Base-by-base conservation (phyloP, 2,113 vertebrate genomes). In the Spea multiplicata region DNA sequence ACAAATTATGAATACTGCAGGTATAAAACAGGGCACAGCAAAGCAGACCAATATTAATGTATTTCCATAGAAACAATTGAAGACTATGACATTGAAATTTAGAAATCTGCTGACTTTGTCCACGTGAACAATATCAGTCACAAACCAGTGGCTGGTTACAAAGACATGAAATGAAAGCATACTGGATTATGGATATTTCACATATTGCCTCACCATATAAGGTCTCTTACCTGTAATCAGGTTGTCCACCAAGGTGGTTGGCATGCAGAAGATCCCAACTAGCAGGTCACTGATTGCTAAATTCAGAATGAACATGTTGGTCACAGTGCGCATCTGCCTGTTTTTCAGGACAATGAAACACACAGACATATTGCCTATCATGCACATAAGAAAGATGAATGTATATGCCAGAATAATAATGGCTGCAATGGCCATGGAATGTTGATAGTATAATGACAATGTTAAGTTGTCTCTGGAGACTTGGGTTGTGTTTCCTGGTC, bases 201-300 rank as follows among this genome's bases (percentile, higher is more conserved):
- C 6, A 53, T 53, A 53, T 53, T 53, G 52, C 12, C 12, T 53
- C 52, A 6, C 6, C 30, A 30, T 30, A 30, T 30, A 30, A 30
- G 6, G 70, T 47, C 0, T 4, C 91, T 91, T 78, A 94, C 94
- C 94, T 1, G 94, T 94, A 82, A 94, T 92, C 49, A 95, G 90
- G 84, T 93, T 94, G 88, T 94, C 93, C 84, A 93, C 88, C 4
- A 95, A 85, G 4, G 94, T 93, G 45, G 92, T 92, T 67, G 94
- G 94, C 91, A 95, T 91, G 73, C 94, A 94, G 87, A 94, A 93
- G 84, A 94, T 88, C 68, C 94, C 94, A 82, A 95, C 94, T 69
- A 94, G 85, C 80, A 95, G 86, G 85, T 93, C 92, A 0, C 93
- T 93, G 86, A 94, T 81, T 0, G 94, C 93, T 83, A 95, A 85